These are phyloP conservation scores for Trichonephila inaurata DNA, from an alignment of 1,140 invertebrate genomes.

Conservation along the genomic window DNA sequence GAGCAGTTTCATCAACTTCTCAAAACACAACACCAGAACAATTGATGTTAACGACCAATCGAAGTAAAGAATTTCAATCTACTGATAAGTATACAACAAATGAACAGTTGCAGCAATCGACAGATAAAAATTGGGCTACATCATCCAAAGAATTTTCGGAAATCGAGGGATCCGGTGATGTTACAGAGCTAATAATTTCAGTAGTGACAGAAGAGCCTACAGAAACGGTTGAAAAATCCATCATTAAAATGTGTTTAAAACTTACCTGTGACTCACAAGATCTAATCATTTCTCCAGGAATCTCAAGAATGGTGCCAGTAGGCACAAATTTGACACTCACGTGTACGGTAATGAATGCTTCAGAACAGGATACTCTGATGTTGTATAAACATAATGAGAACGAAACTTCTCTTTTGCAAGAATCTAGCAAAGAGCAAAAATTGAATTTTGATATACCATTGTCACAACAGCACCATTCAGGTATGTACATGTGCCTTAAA, in stretches of 20 bases:
- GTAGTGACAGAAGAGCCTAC: not conserved
- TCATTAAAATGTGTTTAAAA: not conserved
- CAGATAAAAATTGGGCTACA: not conserved
- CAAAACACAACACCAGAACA: not conserved
- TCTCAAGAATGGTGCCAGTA: slow-evolving; percentile 6
- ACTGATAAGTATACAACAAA: not conserved
- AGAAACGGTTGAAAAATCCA: not conserved
- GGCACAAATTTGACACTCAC: slow-evolving; percentile 35
- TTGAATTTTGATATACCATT: slow-evolving; percentile 2
- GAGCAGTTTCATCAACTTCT: not conserved
- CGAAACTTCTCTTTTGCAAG: not conserved
- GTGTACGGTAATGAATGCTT: not conserved
- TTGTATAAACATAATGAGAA: slow-evolving; percentile 40
- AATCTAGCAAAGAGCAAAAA: not conserved
- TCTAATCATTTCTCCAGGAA: not conserved
- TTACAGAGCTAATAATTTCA: not conserved
- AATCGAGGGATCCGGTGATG: slow-evolving; percentile 12
- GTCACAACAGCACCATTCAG: not conserved
- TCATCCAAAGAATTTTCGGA: not conserved
- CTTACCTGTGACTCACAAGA: slow-evolving; percentile 40
- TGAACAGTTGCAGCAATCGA: not conserved
- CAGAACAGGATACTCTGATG: not conserved
- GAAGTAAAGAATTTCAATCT: not conserved
- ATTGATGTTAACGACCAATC: not conserved
- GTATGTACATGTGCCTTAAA: slow-evolving; percentile 38